Conservation (phyloP, 2,113 vertebrate species). For the Electrona antarctica region DNA sequence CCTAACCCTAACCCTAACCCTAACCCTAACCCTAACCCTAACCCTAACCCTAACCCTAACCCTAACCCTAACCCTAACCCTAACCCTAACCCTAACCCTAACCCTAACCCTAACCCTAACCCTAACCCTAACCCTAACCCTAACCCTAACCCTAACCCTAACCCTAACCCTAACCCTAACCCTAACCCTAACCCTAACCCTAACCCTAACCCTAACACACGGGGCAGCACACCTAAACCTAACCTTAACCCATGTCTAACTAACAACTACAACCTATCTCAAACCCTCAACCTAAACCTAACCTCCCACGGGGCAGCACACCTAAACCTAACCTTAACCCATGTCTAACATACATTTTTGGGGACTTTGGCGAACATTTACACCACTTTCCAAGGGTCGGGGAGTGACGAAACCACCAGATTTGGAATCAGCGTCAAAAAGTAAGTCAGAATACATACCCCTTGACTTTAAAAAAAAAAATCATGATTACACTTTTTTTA, state of each 20-base stretch:
- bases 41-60: background rate
- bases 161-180: slow-evolving; percentile 2
- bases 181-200: slow-evolving; percentile 1
- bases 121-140: slow-evolving; percentile 1
- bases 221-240: no score
- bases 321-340: background rate
- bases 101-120: slow-evolving; percentile 2
- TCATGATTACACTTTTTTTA: no score
- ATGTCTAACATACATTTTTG: no score
- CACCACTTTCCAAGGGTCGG: no score
- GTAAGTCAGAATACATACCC: no score
- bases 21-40: slow-evolving; percentile 2
- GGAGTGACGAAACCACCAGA: no score
- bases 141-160: slow-evolving; percentile 2
- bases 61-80: background rate
- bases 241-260: no score
- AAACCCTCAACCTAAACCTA: background rate
- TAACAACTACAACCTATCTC: no score
- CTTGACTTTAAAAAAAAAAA: no score
- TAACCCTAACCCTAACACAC: slow-evolving; percentile 2
- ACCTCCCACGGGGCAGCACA: background rate
- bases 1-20: slow-evolving; percentile 2
- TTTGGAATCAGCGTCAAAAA: no score
- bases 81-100: background rate
- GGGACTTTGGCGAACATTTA: no score